Evolutionary conservation across 2,888 invertebrate genomes (phyloP), one percentile per base, ranked within the genome.

Genomic region (Heliconius charithonia): DNA sequence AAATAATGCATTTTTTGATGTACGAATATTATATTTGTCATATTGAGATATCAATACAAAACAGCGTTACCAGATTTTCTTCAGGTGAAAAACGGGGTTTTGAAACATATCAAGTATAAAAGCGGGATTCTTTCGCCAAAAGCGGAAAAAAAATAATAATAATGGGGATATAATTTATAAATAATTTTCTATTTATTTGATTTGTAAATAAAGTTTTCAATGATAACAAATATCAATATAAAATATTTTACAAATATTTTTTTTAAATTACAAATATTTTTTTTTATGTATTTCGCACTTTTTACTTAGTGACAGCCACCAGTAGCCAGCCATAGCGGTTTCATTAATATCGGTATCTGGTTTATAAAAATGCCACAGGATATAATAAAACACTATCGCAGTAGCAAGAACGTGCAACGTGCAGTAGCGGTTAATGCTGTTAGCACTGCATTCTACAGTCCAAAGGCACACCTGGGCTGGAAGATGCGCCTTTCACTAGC

Each of bases 401-500:
- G 83, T 83, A 79, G 82, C 83, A 83, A 82, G 84, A 82, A 85
- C 84, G 82, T 81, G 85, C 86, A 87, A 10, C 10, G 37, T 37
- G 84, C 86, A 83, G 85, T 87, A 87, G 84, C 86, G 84, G 86
- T 85, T 80, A 83, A 80, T 67, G 78, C 77, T 81, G 85, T 83
- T 66, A 73, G 45, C 37, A 83, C 71, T 85, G 82, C 81, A 82
- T 74, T 71, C 63, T 78, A 78, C 81, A 66, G 72, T 81, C 76
- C 69, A 27, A 83, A 81, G 84, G 82, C 83, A 83, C 83, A 86
- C 86, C 87, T 92, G 89, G 90, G 87, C 45, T 73, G 88, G 87
- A 89, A 85, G 93, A 93, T 92, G 91, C 86, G 87, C 94, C 95
- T 94, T 94, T 95, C 94, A 94, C 94, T 93, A 85, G 87, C 88